Base-by-base conservation (phyloP, 2,888 invertebrate species). In the Trissoscelio sp. region DNA sequence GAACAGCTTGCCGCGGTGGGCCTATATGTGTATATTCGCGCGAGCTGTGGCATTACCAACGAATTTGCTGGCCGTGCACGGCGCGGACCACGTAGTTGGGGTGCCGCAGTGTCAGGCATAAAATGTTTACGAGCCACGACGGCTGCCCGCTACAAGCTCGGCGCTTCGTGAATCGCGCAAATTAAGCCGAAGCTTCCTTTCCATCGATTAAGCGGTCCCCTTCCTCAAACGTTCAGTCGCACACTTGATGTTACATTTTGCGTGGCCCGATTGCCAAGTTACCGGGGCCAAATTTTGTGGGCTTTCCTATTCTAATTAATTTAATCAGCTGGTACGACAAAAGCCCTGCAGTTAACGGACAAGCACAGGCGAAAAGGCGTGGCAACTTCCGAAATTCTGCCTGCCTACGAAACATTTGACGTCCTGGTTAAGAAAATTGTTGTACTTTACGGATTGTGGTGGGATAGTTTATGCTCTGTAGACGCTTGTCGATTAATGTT, bases 1-100 rank as follows among this genome's bases (percentile, higher is more conserved):
- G 31, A 75, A 66, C 74, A 80, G 75, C 80, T 80, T 80, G 80
- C 75, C 80, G 80, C 64, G 69, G 74, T 70, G 75, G 75, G 57
- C 70, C 74, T 64, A 64, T 51, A 39, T 60, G 70, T 66, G 74
- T 57, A 58, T 58, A 44, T 69, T 55, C 70, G 64, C 62, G 20
- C 69, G 69, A 28, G 28, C 60, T 74, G 48, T 24, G 58, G 69
- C 70, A 58, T 69, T 64, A 55, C 51, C 20, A 44, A 70, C 66
- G 70, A 80, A 69, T 80, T 80, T 70, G 74, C 64, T 57, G 64
- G 67, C 69, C 69, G 51, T 62, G 57, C 69, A 64, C 24, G 28
- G 28, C 44, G 14, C 73, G 74, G 39, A 53, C 72, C 53, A 58
- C 70, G 66, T 64, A 51, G 57, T 55, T 24, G 69, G 53, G 39